A percentile compares a stretch with the other conserved stretches of the same genome.
Evolutionary conservation across 2,888 invertebrate genomes (phyloP).

Genomic region (Agapostemon virescens): DNA sequence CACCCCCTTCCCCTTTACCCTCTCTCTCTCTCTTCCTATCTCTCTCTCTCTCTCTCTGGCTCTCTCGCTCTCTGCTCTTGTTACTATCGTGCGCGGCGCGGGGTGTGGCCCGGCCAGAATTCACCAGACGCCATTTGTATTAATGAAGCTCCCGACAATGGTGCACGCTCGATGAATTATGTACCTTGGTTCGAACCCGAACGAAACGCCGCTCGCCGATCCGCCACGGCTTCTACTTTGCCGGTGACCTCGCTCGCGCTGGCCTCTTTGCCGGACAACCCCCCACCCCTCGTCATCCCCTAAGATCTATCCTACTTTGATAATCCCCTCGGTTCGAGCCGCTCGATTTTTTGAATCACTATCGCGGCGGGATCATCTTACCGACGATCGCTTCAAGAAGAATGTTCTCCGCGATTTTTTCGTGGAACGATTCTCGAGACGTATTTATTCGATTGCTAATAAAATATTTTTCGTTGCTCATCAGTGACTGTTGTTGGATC

Average conservation of each 20-base stretch:
- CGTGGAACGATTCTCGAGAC: no score
- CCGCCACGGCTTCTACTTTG: constrained; percentile 59
- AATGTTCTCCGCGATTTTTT: not conserved
- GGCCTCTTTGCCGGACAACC: not conserved
- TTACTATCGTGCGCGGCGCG: constrained; percentile 59
- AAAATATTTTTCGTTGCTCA: not conserved
- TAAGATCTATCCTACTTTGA: not conserved
- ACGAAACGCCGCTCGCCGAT: constrained; percentile 71
- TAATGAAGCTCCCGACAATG: constrained; percentile 80
- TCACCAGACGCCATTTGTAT: constrained; percentile 81
- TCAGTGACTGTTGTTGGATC: not conserved
- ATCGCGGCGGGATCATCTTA: no score
- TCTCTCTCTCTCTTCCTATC: no score
- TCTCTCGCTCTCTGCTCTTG: constrained; percentile 53
- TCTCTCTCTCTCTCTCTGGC: no score
- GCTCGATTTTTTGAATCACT: not conserved
- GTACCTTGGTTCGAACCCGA: constrained; percentile 79
- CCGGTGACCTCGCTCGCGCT: constrained; percentile 60
- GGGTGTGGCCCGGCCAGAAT: constrained; percentile 73
- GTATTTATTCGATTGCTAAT: not conserved
- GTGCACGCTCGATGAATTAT: constrained; percentile 80
- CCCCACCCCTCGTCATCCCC: constrained; percentile 11
- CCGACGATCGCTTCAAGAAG: not conserved
- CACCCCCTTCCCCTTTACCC: constrained; percentile 46
- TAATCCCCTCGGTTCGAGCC: not conserved